Base-by-base conservation (phyloP, 2,113 vertebrate species). In the Dipodomys merriami region DNA sequence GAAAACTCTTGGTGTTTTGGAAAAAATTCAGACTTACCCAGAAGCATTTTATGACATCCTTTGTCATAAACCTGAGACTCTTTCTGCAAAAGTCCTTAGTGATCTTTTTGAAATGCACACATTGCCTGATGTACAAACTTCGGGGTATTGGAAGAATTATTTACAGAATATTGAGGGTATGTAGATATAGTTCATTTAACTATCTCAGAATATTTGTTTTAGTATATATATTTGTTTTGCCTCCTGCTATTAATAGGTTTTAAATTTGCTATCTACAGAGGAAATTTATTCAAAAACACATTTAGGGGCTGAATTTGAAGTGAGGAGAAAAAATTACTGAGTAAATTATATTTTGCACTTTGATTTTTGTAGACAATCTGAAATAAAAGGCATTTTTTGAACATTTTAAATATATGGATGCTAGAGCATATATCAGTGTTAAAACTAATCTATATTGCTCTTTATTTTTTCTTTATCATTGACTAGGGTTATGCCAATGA, bases 151-250 rank as follows among this genome's bases (percentile, higher is more conserved):
- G 99, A 98, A 98, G 84, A 96, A 97, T 95, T 99, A 99, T 90
- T 98, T 99, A 95, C 94, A 98, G 85, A 98, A 99, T 93, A 97
- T 99, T 94, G 99, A 99, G 97, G 98, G 99, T 99, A 97, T 97
- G 98, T 96, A 16, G 27, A 83, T n/a, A 23, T 95, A 91, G 88
- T 93, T 90, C 82, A 77, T 89, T 53, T 88, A 88, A 76, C 27
- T 91, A 25, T 74, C 23, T 73, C 57, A 90, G 27, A 78, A 73
- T 82, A 27, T 77, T 93, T 92, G n/a, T 86, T 78, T 91, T 10
- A 33, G 4, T 22, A 72, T 87, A 27, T 82, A 80, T 93, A 27
- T 89, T 91, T 90, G 2, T 91, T 96, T 89, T 83, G 44, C 39
- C 49, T 91, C 88, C 87, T 91, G 29, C 73, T 93, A 67, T 69